phyloP scores from a whole-genome alignment of 2,113 vertebrate species.

The Otolemur garnettii region DNA sequence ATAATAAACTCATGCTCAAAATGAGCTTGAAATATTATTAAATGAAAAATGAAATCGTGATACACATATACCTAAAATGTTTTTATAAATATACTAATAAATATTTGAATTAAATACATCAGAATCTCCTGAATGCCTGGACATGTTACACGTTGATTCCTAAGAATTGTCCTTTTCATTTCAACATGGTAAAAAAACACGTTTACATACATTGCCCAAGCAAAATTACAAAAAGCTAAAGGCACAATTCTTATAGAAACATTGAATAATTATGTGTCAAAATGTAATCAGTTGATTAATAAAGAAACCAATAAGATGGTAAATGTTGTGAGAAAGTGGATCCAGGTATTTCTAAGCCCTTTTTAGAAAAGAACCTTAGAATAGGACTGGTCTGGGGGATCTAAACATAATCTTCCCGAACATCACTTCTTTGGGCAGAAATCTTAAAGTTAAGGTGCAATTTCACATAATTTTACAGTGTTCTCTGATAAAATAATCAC shows the following conservation, averaged over 20 bases:
- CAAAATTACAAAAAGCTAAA: not conserved
- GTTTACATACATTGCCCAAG: not conserved
- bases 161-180: not conserved
- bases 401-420: not conserved
- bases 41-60: not conserved
- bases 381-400: not conserved
- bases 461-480: not conserved
- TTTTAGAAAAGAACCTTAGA: not conserved
- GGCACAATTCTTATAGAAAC: not conserved
- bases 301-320: not conserved
- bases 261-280: not conserved
- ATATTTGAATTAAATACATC: not conserved
- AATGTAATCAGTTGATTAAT: not conserved
- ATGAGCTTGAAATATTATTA: not conserved
- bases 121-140: not conserved
- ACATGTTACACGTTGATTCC: not conserved
- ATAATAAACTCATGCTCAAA: not conserved
- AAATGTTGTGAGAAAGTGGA: not conserved
- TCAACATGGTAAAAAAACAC: not conserved
- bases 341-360: not conserved
- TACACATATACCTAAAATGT: not conserved
- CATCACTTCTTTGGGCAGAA: not conserved
- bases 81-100: not conserved
- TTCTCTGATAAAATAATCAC: not conserved
- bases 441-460: not conserved